Evolutionary conservation across 1,140 invertebrate species (phyloP), one percentile per base, ranked within the genome.

Genomic region (Drosophila guanche): DNA sequence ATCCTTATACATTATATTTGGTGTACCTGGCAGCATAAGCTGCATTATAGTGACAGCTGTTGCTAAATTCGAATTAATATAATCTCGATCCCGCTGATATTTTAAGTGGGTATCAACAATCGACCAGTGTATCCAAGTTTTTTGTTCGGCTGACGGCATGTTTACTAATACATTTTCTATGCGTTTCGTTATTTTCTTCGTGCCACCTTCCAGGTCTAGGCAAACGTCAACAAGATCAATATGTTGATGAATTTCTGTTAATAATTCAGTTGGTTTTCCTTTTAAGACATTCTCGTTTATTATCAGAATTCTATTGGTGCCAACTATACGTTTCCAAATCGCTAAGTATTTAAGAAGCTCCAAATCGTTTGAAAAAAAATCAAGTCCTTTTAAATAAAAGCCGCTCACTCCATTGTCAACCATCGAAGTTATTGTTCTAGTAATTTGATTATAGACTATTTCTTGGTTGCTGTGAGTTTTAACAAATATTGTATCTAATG

Each of bases 1-100:
- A 90, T 97, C 96, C 5, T 96, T 96, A 88, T 97, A 97, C 89
- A 97, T 96, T 72, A 97, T 94, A 71, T 93, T 96, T 0, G 95
- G 93, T 7, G 95, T 96, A 4, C 96, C 96, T 1, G 96, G 96
- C 22, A 97, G 89, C 92, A 95, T 94, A 81, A 96, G 93, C 60
- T 95, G 93, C 58, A 97, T 91, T 43, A 96, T 91, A 8, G 93
- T 93, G 2, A 94, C 92, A 3, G 95, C 94, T 53, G 94, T 89
- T 33, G 94, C 95, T 14, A 93, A 94, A 22, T 59, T 48, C 0
- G 60, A 22, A 37, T 37, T 37, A 4, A 4, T 4, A 12, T 3
- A 37, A 37, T 37, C 10, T 37, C 10, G 33, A 23, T 51, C 48
- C 5, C 33, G n/a, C 0, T 6, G 27, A 33, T 25, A 7, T 20